Base-by-base conservation (phyloP, 1,140 invertebrate species). In the Lepidotrigona ventralis region DNA sequence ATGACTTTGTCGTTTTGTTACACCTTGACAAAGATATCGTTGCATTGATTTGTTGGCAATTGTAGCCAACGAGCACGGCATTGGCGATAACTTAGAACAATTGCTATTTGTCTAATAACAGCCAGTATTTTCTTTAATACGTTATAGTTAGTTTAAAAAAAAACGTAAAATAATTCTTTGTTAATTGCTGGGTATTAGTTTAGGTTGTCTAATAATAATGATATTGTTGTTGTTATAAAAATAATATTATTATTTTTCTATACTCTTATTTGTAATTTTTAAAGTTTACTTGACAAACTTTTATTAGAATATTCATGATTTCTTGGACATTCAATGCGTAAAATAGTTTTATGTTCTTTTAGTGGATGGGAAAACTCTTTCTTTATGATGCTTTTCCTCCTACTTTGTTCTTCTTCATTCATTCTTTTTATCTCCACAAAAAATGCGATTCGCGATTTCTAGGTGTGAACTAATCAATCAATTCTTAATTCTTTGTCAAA, bases 31-130 rank as follows among this genome's bases (percentile, higher is more conserved):
- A 58, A 21, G 46, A 29, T 79, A 39, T 26, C n/a, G n/a, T 60
- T 12, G 4, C n/a, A n/a, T 14, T 33, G 39, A 26, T 53, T 56
- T 58, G 23, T 46, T 77, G 63, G 53, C 46, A 63, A 53, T 69
- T 26, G 33, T 39, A 9, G 19, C 51, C 53, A 46, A 46, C 21
- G 4, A 3, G 12, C 33, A 68, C 33, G 80, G 26, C 63, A 77
- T 77, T 82, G 80, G 11, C 1, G 29, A 58, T 51, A 17, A 82
- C 76, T 82, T 82, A 56, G 17, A 26, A n/a, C 4, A 21, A 14
- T 53, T 17, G 58, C 12, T 77, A n/a, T 51, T 58, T 54, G n/a
- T 23, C 56, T 46, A 29, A 66, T 33, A 66, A 21, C 2, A 66
- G 64, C 39, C 39, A 46, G 39, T 8, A 46, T 8, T 58, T 58